These are phyloP conservation scores for Tubulanus polymorphus DNA, from an alignment of 2,888 invertebrate species.

Conservation along the genomic window DNA sequence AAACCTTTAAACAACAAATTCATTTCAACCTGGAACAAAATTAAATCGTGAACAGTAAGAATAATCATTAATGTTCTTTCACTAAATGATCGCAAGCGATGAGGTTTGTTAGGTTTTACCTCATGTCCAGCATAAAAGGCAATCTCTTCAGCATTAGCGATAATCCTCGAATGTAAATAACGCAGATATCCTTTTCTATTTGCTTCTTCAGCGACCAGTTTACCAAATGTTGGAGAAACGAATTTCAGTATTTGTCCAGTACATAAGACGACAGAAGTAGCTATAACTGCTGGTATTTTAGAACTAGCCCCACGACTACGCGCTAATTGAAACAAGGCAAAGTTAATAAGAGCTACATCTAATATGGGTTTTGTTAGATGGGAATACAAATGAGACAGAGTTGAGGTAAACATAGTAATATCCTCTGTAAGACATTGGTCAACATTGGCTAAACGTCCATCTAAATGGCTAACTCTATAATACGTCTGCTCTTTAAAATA, in stretches of 20 bases:
- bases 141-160: constrained; percentile 96
- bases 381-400: constrained; percentile 43
- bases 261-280: constrained; percentile 72
- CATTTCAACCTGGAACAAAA: constrained; percentile 80
- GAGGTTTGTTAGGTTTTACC: no score
- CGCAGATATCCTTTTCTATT: constrained; percentile 85
- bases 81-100: no score
- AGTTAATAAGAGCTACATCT: constrained; percentile 85
- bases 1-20: constrained; percentile 80
- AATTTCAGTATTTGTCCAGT: constrained; percentile 80
- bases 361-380: constrained; percentile 61
- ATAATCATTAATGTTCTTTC: no score
- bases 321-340: constrained; percentile 82
- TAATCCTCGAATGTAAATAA: constrained; percentile 90
- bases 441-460: constrained; percentile 90
- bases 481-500: constrained; percentile 85
- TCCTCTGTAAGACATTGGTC: constrained; percentile 97
- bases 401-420: constrained; percentile 84
- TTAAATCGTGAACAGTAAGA: no score
- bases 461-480: constrained; percentile 65
- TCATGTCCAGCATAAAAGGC: constrained; percentile 97
- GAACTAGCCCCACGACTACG: constrained; percentile 80
- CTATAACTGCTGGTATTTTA: constrained; percentile 70
- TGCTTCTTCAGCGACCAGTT: constrained; percentile 93
- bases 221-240: constrained; percentile 88